A percentile compares a stretch with the other conserved stretches of the same genome.
These are phyloP conservation scores for Coturnix japonica DNA, from an alignment of 2,113 vertebrate genomes.

Conservation along the genomic window DNA sequence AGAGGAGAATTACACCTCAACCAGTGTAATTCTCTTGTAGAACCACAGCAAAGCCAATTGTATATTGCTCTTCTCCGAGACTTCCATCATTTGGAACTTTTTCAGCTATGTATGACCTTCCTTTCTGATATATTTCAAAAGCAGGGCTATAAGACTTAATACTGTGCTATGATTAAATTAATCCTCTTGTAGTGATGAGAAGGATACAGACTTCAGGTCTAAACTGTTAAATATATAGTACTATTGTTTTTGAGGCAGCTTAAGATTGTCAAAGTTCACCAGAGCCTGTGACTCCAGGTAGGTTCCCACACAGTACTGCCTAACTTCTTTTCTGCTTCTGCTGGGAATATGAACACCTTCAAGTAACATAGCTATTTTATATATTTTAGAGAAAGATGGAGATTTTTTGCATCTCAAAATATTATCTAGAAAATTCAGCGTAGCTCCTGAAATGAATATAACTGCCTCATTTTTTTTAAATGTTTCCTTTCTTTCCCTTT, in stretches of 20 bases:
- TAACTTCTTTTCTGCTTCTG: not conserved
- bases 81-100: not conserved
- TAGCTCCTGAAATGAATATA: not conserved
- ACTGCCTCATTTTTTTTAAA: not conserved
- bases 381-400: not conserved
- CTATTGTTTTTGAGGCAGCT: not conserved
- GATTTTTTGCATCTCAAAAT: not conserved
- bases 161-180: not conserved
- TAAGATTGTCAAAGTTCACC: not conserved
- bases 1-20: not conserved
- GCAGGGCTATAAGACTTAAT: not conserved
- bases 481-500: not conserved
- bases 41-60: not conserved
- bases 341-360: not conserved
- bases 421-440: not conserved
- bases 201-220: not conserved
- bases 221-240: not conserved
- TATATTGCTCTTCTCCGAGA: not conserved
- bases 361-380: not conserved
- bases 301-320: not conserved
- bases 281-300: accelerated
- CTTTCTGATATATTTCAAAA: not conserved
- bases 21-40: not conserved
- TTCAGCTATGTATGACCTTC: not conserved
- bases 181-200: not conserved